phyloP scores from a whole-genome alignment of 2,888 invertebrate species.

The Salticus scenicus region DNA sequence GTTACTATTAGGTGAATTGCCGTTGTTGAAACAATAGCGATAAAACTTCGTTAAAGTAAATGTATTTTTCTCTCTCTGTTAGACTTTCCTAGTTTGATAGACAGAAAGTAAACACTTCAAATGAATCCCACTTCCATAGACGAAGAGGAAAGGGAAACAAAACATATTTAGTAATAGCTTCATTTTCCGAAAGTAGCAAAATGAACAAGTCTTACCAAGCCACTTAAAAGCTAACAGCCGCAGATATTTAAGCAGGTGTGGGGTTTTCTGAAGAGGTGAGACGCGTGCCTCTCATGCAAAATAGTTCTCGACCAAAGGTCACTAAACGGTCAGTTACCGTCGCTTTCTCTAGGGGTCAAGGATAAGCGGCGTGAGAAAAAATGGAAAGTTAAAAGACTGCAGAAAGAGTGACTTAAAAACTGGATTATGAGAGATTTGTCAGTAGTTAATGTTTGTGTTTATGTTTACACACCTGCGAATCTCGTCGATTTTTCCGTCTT shows the following conservation, averaged over 20 bases:
- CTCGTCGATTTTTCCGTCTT: too few species aligned
- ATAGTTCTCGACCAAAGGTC: constrained; percentile 34
- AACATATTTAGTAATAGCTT: constrained; percentile 11
- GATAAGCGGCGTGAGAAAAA: constrained; percentile 28
- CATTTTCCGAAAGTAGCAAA: constrained; percentile 11
- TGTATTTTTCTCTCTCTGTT: too few species aligned
- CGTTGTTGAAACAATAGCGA: too few species aligned
- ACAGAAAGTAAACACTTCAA: constrained; percentile 33
- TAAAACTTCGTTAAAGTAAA: too few species aligned
- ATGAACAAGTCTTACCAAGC: constrained; percentile 19
- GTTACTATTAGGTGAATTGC: too few species aligned
- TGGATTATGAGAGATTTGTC: background rate
- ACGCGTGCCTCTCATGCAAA: constrained; percentile 60
- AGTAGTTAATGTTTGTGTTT: background rate
- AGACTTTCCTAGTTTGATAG: too few species aligned
- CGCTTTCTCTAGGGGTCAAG: constrained; percentile 39
- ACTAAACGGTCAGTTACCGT: constrained; percentile 66
- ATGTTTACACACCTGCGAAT: constrained; percentile 1
- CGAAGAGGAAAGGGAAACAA: constrained; percentile 33
- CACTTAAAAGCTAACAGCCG: constrained; percentile 42
- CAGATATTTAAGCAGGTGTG: constrained; percentile 57
- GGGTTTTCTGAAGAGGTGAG: constrained; percentile 46
- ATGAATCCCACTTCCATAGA: constrained; percentile 45
- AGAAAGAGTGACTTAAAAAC: background rate
- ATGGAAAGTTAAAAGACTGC: background rate